Evolutionary conservation across 2,888 invertebrate species (phyloP).

Genomic region (Pollenia amentaria): DNA sequence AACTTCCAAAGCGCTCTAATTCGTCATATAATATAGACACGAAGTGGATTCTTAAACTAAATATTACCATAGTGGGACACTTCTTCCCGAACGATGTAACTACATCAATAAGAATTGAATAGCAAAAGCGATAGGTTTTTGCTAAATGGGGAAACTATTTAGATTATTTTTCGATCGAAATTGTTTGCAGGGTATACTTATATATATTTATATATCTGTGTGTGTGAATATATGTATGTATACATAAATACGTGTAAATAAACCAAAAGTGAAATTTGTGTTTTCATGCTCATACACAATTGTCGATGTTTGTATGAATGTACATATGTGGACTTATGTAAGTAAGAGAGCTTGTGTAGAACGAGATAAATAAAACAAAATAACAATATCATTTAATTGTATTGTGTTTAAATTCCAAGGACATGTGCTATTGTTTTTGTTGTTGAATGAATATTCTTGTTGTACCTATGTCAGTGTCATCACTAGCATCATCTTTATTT

Average conservation of each 20-base stretch:
- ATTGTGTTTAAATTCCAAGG: slow-evolving; percentile 68
- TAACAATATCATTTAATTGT: slow-evolving; percentile 58
- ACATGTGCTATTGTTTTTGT: slow-evolving; percentile 61
- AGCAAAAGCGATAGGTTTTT: no score
- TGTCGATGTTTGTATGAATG: not conserved
- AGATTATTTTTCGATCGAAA: no score
- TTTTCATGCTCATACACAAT: no score
- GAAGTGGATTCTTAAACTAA: no score
- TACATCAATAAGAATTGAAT: no score
- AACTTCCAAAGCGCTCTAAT: no score
- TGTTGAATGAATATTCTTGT: slow-evolving; percentile 48
- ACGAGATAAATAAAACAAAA: slow-evolving; percentile 33
- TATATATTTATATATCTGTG: not conserved
- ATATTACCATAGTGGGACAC: no score
- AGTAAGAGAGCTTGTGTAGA: slow-evolving; percentile 25
- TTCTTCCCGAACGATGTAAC: no score
- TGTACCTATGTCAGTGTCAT: slow-evolving; percentile 69
- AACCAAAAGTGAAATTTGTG: no score
- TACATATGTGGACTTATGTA: slow-evolving; percentile 29
- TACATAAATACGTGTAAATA: not conserved
- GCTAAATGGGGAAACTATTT: no score
- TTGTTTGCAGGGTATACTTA: no score
- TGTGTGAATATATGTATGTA: not conserved
- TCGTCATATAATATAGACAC: no score
- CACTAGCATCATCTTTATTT: slow-evolving; percentile 51